Base-by-base conservation (phyloP, 2,797 vertebrate species). In the Acipenser oxyrinchus region DNA sequence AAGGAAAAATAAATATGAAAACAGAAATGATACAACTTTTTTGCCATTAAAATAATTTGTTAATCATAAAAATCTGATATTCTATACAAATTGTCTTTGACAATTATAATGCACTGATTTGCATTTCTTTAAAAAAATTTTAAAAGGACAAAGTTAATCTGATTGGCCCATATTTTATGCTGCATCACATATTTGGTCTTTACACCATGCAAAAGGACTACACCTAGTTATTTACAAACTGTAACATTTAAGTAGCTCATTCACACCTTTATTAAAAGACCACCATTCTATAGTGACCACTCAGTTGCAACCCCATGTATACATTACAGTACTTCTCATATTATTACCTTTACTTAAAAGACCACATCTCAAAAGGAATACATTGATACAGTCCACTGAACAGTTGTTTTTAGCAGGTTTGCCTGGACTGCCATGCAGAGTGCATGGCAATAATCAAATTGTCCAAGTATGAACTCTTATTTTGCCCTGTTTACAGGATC, bases 21-120 rank as follows among this genome's bases (percentile, higher is more conserved):
- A 89, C 74, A 84, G 82, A 86, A 70, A 79, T 72, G 74, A 61
- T 78, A 75, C 75, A 60, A 67, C 76, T 72, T 67, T 74, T 74
- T 77, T 82, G 85, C 91, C 95, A 94, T 91, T 94, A 95, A 95
- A 96, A 97, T 95, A 95, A 92, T 85, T 73, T 87, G 88, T 86
- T 89, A 91, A 90, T 93, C 88, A 93, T 93, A 96, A 93, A 95
- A 97, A 95, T 96, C 92, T 92, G 88, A 91, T 90, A 89, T 81
- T 91, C 89, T 94, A 87, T 92, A 95, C 89, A 94, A 74, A 82
- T 90, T 85, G 77, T 77, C 84, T 81, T 18, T 18, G 79, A 77
- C 73, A 76, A 77, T 76, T 77, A 73, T 69, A 87, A 86, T 86
- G 83, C 81, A 81, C 78, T 78, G 79, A 81, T 65, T 78, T 75